Percentiles rank a stretch among this genome's conserved stretches.
Evolutionary conservation across 2,797 vertebrate genomes (phyloP).

Genomic region (Enteromius argenteus): DNA sequence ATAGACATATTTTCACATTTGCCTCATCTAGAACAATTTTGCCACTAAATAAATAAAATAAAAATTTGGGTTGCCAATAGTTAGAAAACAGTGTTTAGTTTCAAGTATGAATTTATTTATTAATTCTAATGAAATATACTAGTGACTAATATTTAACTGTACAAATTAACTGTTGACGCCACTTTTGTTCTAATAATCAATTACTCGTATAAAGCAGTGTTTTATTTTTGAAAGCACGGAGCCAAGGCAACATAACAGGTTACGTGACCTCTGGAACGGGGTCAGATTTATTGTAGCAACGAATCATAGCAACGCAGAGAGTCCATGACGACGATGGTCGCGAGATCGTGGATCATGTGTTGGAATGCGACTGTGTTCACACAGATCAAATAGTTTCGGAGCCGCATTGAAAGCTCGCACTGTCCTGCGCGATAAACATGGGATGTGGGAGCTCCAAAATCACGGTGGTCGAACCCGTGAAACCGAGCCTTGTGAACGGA

Average conservation of each 20-base stretch:
- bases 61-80: neutral
- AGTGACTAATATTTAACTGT: neutral
- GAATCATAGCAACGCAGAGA: conserved; percentile 72
- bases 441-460: conserved; percentile 74
- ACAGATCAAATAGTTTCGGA: conserved; percentile 1
- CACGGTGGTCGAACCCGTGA: conserved; percentile 66
- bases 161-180: neutral
- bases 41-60: neutral
- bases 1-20: neutral
- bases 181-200: neutral
- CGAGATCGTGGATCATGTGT: conserved; percentile 50
- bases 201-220: neutral
- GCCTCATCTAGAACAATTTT: neutral
- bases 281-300: conserved; percentile 85
- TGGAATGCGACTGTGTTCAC: conserved; percentile 70
- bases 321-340: conserved; percentile 64
- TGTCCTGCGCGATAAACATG: conserved; percentile 62
- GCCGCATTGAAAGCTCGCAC: neutral
- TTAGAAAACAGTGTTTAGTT: neutral
- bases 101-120: neutral
- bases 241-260: conserved; percentile 25
- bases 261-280: conserved; percentile 55
- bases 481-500: conserved; percentile 42
- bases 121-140: neutral
- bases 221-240: neutral